Conservation (phyloP, 2,888 invertebrate species). For the Axea sp. region DNA sequence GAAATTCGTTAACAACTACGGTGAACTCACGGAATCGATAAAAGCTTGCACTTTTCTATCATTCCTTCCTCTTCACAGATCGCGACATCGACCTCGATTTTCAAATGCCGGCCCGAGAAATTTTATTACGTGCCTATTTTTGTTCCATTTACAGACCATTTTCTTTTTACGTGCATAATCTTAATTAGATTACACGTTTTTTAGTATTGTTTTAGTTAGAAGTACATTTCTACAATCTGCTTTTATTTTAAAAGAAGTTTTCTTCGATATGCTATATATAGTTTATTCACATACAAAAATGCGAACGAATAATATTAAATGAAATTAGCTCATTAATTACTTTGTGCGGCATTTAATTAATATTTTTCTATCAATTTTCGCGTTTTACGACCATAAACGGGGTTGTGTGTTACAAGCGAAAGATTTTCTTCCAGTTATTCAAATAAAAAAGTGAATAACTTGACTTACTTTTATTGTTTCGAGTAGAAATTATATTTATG, state of each 20-base stretch:
- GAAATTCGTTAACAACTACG: conserved; percentile 34
- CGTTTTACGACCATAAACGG: conserved; percentile 21
- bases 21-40: conserved; percentile 18
- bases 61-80: too few species aligned
- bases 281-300: conserved; percentile 13
- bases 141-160: conserved; percentile 21
- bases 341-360: too few species aligned
- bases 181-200: conserved; percentile 30
- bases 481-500: conserved; percentile 2
- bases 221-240: neutral
- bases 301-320: conserved; percentile 16
- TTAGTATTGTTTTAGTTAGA: neutral
- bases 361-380: conserved; percentile 9
- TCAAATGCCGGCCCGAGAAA: conserved; percentile 31
- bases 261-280: neutral
- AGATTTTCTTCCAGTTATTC: conserved; percentile 15
- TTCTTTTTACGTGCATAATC: conserved; percentile 29
- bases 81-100: conserved; percentile 41
- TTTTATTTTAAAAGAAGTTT: neutral
- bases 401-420: conserved; percentile 10
- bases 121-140: conserved; percentile 21
- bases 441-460: conserved; percentile 10
- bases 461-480: conserved; percentile 28
- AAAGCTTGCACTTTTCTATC: conserved; percentile 27
- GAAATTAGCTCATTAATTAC: neutral